phyloP scores from a whole-genome alignment of 2,888 invertebrate species.

The Aleiodes leptofemur region DNA sequence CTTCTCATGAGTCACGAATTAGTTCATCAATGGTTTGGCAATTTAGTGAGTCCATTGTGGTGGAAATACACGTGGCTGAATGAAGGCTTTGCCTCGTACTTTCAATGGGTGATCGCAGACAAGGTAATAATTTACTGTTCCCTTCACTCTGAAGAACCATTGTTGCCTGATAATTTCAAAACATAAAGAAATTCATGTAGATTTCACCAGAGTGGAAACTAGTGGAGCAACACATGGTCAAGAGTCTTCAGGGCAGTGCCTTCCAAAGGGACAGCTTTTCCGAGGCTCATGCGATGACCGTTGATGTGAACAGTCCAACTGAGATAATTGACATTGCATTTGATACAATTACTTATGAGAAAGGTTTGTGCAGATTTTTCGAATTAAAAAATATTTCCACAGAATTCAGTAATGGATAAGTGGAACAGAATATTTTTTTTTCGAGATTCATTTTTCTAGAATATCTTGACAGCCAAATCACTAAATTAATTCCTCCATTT shows the following conservation, averaged over 20 bases:
- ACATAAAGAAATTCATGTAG: conserved; percentile 37
- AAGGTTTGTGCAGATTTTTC: conserved; percentile 74
- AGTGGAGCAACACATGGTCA: conserved; percentile 77
- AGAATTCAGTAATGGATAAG: too few relatives aligned
- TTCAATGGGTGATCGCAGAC: conserved; percentile 71
- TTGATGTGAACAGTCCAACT: conserved; percentile 74
- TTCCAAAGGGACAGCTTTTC: conserved; percentile 72
- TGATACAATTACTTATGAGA: conserved; percentile 80
- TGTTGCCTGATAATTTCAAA: background rate
- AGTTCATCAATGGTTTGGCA: conserved; percentile 78
- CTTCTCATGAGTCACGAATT: conserved; percentile 77
- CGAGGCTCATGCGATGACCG: conserved; percentile 77
- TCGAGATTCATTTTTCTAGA: too few relatives aligned
- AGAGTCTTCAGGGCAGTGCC: conserved; percentile 74
- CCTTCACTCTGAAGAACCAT: too few relatives aligned
- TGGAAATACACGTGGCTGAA: conserved; percentile 75
- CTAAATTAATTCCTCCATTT: background rate
- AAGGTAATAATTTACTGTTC: conserved; percentile 56
- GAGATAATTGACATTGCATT: conserved; percentile 77
- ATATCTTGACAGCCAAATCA: too few relatives aligned
- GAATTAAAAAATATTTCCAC: too few relatives aligned
- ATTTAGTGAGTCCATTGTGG: conserved; percentile 72
- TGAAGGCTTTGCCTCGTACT: conserved; percentile 78
- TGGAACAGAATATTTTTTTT: too few relatives aligned
- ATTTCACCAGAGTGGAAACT: conserved; percentile 67